Percentiles rank a stretch among this genome's conserved stretches.
Conservation (phyloP, 2,113 vertebrate species). For the Riparia riparia region DNA sequence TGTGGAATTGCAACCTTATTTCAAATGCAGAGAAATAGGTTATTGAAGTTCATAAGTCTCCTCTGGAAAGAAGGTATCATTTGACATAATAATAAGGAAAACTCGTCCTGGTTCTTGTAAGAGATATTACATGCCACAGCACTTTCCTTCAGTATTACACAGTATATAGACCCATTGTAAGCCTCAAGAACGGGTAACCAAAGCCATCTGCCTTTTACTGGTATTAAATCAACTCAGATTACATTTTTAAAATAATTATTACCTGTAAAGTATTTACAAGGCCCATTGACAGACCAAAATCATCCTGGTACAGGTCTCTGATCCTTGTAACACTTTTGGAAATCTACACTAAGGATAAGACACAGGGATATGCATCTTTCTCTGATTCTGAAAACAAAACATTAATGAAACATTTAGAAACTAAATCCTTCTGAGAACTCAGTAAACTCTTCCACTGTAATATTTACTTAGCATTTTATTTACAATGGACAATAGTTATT, state of each 20-base stretch:
- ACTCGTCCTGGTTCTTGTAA: neutral
- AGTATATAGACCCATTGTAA: neutral
- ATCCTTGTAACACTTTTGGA: neutral
- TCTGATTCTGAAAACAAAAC: neutral
- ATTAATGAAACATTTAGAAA: neutral
- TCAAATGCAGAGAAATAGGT: neutral
- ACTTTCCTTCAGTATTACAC: neutral
- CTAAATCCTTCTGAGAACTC: neutral
- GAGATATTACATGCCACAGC: neutral
- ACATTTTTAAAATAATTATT: neutral
- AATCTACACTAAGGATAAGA: neutral
- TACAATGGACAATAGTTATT: neutral
- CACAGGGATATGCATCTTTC: neutral
- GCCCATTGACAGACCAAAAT: neutral
- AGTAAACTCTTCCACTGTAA: neutral
- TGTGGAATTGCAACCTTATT: neutral
- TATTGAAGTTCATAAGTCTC: neutral
- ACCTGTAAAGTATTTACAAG: neutral
- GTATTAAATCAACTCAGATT: neutral
- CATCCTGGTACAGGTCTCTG: neutral
- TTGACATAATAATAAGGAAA: neutral
- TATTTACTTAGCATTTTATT: neutral
- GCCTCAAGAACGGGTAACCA: neutral
- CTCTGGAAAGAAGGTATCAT: neutral
- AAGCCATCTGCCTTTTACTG: neutral